Conservation (phyloP, 2,797 vertebrate genomes). For the Rhinoraja longicauda region DNA sequence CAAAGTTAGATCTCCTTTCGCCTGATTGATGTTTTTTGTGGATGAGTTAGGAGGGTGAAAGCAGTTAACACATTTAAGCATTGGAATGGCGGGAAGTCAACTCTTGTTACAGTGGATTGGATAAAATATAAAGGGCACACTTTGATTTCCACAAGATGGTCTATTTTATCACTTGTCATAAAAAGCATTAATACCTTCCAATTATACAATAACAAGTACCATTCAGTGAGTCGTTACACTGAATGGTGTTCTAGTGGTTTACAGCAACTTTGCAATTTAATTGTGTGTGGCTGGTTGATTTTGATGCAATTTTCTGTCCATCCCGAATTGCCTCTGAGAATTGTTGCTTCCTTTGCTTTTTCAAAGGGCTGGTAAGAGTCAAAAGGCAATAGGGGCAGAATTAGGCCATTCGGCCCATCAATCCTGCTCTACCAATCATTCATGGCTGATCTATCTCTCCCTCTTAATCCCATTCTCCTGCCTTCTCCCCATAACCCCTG, state of each 20-base stretch:
- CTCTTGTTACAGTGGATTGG: neutral
- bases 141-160: neutral
- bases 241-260: neutral
- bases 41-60: neutral
- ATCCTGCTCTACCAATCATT: no score
- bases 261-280: neutral
- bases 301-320: no score
- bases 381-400: no score
- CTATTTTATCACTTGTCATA: neutral
- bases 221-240: neutral
- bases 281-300: neutral
- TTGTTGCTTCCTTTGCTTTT: no score
- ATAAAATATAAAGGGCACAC: neutral
- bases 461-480: no score
- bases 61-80: neutral
- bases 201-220: neutral
- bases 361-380: no score
- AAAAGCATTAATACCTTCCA: neutral
- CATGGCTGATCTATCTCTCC: no score
- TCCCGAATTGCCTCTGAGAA: no score
- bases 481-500: no score
- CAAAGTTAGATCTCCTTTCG: neutral
- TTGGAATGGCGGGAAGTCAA: slow-evolving; percentile 8
- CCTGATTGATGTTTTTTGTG: neutral
- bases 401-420: no score